Conservation (phyloP, 2,113 vertebrate species). For the Scortum barcoo region DNA sequence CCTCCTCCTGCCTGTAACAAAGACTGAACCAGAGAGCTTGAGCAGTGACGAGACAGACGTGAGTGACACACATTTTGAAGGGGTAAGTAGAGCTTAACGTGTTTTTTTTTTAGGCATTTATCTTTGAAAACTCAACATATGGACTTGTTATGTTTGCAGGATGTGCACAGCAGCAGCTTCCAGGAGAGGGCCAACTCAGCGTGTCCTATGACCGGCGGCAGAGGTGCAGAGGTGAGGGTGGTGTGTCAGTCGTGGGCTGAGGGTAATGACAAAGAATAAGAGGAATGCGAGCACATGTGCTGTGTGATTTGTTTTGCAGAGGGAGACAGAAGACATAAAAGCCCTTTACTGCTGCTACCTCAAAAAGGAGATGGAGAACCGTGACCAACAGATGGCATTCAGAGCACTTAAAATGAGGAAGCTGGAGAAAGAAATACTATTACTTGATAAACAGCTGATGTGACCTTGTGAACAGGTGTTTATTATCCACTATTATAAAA, state of each 20-base stretch:
- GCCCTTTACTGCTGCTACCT: conserved; percentile 75
- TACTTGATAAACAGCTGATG: conserved; percentile 75
- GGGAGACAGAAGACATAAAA: conserved; percentile 58
- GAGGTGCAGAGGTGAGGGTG: conserved; percentile 54
- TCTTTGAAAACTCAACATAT: not conserved
- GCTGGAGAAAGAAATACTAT: conserved; percentile 74
- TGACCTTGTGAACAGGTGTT: conserved; percentile 17
- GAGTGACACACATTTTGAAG: conserved; percentile 67
- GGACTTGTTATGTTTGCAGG: conserved; percentile 23
- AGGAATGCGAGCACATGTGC: not conserved
- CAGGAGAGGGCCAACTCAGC: conserved; percentile 29
- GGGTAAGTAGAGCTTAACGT: conserved; percentile 39
- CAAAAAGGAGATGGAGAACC: conserved; percentile 78
- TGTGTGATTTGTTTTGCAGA: conserved; percentile 37
- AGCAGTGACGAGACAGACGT: conserved; percentile 73
- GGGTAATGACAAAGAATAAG: not conserved
- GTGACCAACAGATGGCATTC: conserved; percentile 76
- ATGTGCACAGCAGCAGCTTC: conserved; percentile 44
- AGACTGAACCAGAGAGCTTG: conserved; percentile 73
- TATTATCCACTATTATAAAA: not conserved
- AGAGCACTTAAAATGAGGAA: conserved; percentile 79
- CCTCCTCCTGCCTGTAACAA: conserved; percentile 71
- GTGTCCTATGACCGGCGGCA: not conserved
- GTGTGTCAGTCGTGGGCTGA: not conserved
- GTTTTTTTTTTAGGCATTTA: not conserved